Conservation (phyloP, 1,140 invertebrate genomes). For the Proales similis region DNA sequence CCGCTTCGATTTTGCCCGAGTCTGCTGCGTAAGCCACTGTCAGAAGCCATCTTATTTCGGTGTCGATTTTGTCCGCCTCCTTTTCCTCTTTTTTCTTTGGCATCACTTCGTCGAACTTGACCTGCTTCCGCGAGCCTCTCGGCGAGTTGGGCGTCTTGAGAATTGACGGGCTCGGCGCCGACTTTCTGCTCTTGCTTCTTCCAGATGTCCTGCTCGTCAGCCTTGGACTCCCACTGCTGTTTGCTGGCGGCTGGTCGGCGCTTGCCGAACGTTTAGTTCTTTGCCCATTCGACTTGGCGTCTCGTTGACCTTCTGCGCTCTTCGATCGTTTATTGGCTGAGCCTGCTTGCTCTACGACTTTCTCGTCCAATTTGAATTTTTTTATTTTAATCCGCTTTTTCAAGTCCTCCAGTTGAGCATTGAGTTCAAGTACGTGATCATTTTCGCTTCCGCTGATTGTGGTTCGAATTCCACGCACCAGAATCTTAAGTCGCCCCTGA, state of each 20-base stretch:
- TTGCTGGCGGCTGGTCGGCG: neutral
- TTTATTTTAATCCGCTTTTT: slow-evolving; percentile 9
- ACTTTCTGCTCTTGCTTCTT: neutral
- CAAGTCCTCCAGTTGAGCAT: slow-evolving; percentile 10
- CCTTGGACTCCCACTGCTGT: neutral
- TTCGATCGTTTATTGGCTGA: slow-evolving; percentile 21
- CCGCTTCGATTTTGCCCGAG: neutral
- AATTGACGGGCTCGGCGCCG: slow-evolving; percentile 4
- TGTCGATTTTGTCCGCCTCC: slow-evolving; percentile 7
- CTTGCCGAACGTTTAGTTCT: slow-evolving; percentile 5
- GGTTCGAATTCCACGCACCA: neutral
- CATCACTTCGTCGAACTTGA: slow-evolving; percentile 29
- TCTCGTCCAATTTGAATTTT: slow-evolving; percentile 2
- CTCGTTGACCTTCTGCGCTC: slow-evolving; percentile 7
- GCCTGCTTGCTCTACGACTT: neutral
- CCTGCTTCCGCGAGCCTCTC: slow-evolving; percentile 19
- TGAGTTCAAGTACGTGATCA: slow-evolving; percentile 5
- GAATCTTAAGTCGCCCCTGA: neutral
- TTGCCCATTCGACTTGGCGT: neutral
- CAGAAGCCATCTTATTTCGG: slow-evolving; percentile 20
- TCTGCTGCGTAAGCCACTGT: neutral
- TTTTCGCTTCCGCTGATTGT: slow-evolving; percentile 12
- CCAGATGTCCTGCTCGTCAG: neutral
- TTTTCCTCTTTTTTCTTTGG: slow-evolving; percentile 11
- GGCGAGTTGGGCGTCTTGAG: slow-evolving; percentile 15